These are phyloP conservation scores for Apaloderma vittatum DNA, from an alignment of 2,113 vertebrate genomes.

Conservation along the genomic window DNA sequence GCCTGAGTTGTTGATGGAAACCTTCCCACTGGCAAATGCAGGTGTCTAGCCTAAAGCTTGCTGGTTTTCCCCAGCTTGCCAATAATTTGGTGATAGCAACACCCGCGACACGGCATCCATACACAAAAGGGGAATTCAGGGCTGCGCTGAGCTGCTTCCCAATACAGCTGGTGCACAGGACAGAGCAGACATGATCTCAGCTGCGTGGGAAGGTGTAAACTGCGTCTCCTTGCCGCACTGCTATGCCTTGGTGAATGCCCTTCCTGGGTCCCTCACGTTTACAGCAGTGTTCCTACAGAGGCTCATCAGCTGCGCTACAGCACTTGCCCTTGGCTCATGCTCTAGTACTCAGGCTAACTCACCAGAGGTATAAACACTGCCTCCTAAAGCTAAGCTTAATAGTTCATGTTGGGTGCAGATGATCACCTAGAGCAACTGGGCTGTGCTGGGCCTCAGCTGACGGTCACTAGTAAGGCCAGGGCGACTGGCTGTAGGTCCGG, in stretches of 20 bases:
- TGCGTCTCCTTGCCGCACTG: neutral
- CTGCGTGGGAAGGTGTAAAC: slow-evolving; percentile 19
- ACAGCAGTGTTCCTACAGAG: neutral
- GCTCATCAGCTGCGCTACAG: neutral
- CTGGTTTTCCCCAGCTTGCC: neutral
- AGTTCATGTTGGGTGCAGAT: neutral
- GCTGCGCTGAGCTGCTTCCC: slow-evolving; percentile 1
- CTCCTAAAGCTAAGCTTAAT: neutral
- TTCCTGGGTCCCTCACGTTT: neutral
- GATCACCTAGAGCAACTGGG: neutral
- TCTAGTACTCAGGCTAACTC: neutral
- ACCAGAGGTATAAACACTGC: neutral
- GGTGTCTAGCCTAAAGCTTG: slow-evolving; percentile 3
- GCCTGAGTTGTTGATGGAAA: neutral
- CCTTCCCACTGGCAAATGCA: slow-evolving; percentile 1
- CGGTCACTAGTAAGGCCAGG: neutral
- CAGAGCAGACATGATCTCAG: slow-evolving; percentile 57
- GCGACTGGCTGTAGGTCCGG: neutral
- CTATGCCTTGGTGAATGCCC: neutral
- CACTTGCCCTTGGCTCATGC: neutral
- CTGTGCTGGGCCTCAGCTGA: neutral
- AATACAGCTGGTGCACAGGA: slow-evolving; percentile 1
- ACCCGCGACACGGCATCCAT: neutral
- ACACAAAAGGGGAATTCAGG: slow-evolving; percentile 39
- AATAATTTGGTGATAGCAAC: neutral